These are phyloP conservation scores for Orthonyx spaldingii DNA, from an alignment of 2,113 vertebrate genomes.

Conservation along the genomic window DNA sequence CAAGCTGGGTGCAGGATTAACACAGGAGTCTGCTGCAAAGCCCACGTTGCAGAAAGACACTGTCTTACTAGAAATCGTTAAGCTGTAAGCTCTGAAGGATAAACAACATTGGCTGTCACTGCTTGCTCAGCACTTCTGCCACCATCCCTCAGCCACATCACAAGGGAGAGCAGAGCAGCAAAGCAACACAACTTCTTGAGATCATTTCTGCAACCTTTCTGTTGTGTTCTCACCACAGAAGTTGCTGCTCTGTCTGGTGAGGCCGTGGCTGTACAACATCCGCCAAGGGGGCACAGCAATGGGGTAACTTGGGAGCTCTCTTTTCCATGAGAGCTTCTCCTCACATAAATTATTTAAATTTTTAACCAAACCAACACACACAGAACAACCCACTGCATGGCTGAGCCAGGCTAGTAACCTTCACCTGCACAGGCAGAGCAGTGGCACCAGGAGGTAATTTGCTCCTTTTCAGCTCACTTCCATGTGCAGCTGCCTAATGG, in stretches of 20 bases:
- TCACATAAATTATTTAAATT: neutral
- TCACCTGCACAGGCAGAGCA: neutral
- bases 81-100: neutral
- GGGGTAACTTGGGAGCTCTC: neutral
- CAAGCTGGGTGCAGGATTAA: neutral
- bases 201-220: neutral
- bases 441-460: neutral
- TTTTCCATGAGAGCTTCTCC: neutral
- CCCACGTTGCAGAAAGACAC: neutral
- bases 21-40: neutral
- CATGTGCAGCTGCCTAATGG: neutral
- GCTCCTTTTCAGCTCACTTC: neutral
- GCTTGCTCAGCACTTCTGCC: neutral
- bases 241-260: neutral
- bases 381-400: accelerated
- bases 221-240: neutral
- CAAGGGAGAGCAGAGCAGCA: neutral
- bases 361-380: neutral
- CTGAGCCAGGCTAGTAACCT: neutral
- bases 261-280: neutral
- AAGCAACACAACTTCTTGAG: neutral
- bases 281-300: neutral
- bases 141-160: neutral
- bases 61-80: neutral
- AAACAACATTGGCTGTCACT: neutral